Evolutionary conservation across 2,888 invertebrate genomes (phyloP).

Genomic region (Myopa tessellatipennis): DNA sequence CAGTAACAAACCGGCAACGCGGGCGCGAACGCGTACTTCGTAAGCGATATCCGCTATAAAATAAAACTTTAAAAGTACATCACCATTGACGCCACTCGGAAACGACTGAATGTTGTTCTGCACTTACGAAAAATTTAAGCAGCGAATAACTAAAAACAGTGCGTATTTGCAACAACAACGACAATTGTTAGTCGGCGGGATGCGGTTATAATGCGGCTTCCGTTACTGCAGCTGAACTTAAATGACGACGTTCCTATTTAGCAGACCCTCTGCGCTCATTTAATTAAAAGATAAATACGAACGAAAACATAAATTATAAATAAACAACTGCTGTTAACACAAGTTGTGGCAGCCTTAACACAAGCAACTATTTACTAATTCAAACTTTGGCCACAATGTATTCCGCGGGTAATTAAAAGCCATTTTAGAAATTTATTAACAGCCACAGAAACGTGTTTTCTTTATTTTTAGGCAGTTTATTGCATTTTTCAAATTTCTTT

Average conservation of each 20-base stretch:
- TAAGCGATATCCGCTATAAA: neutral
- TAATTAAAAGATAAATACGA: constrained; percentile 36
- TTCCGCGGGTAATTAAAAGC: constrained; percentile 60
- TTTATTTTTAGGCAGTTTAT: constrained; percentile 11
- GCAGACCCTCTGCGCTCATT: neutral
- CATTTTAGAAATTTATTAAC: constrained; percentile 12
- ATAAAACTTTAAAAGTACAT: neutral
- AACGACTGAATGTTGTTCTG: neutral
- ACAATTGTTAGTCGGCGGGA: neutral
- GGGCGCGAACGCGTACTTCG: neutral
- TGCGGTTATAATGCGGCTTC: constrained; percentile 18
- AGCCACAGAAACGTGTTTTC: constrained; percentile 21
- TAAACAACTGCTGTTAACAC: neutral
- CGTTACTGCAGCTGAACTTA: constrained; percentile 9
- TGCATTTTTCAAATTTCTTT: constrained; percentile 28
- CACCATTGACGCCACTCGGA: neutral
- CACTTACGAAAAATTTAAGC: neutral
- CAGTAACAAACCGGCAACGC: constrained; percentile 26
- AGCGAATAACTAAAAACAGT: neutral
- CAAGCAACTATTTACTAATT: neutral
- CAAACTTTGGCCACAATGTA: constrained; percentile 53
- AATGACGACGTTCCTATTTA: neutral
- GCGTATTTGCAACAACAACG: constrained; percentile 9
- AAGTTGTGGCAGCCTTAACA: neutral
- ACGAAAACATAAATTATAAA: constrained; percentile 33